A percentile compares a stretch with the other conserved stretches of the same genome.
Evolutionary conservation across 2,113 vertebrate species (phyloP).

Genomic region (Orientallactaga bullata): DNA sequence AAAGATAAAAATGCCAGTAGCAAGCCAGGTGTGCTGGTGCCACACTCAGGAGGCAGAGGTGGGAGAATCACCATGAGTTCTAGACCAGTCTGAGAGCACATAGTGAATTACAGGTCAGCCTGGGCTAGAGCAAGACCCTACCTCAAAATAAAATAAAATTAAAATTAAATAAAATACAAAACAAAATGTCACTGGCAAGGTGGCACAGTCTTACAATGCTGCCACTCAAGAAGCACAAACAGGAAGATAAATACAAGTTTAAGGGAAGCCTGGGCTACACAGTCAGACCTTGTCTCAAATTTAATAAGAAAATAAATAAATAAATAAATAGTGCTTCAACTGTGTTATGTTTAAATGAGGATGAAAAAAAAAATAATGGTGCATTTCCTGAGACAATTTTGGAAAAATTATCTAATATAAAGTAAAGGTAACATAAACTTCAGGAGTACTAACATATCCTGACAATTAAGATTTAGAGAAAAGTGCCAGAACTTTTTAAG

Average conservation of each 20-base stretch:
- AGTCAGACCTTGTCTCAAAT: too few species aligned
- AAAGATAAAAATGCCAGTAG: neutral
- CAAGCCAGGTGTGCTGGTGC: too few species aligned
- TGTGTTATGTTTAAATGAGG: neutral
- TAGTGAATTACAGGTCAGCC: too few species aligned
- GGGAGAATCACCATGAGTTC: too few species aligned
- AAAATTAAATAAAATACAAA: too few species aligned
- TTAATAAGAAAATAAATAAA: too few species aligned
- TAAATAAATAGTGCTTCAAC: neutral
- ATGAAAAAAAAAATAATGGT: slow-evolving; percentile 20
- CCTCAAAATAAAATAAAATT: too few species aligned
- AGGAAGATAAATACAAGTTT: neutral
- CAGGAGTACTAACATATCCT: neutral
- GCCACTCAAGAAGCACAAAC: neutral
- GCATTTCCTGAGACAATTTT: neutral
- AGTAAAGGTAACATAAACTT: slow-evolving; percentile 14
- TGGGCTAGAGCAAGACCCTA: too few species aligned
- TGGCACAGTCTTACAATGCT: neutral
- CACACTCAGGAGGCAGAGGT: too few species aligned
- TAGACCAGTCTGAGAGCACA: too few species aligned
- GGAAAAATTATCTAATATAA: slow-evolving; percentile 5
- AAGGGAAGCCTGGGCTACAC: neutral
- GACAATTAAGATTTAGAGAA: slow-evolving; percentile 11
- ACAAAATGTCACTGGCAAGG: too few species aligned
- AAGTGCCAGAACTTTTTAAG: slow-evolving; percentile 14